Base-by-base conservation (phyloP, 2,113 vertebrate species). In the Amblyornis subalaris region DNA sequence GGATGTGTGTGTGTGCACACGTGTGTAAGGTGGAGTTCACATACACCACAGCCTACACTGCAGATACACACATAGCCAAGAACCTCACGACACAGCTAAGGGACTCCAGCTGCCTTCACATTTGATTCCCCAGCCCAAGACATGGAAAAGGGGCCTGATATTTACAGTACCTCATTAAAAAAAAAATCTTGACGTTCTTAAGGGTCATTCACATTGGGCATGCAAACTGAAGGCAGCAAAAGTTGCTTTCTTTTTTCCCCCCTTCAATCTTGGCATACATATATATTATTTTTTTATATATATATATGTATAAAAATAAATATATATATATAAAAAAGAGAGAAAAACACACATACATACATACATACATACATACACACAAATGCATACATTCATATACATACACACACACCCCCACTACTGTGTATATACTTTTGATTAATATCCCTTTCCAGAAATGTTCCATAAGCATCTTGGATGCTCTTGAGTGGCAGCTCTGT, bases 371-470 rank as follows among this genome's bases (percentile, higher is more conserved):
- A 73, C 73, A 69, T 16, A 48, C 82, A 91, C 73, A 84, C 73
- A 88, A 78, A 89, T 29, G 85, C 93, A 93, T 90, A 86, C 93
- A 60, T 55, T 75, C 95, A 73, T 86, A 91, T 58, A 89, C 78
- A 75, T 61, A 82, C 78, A 75, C 87, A 82, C 85, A 82, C 84
- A 33, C 89, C 2, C 87, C 80, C 51, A 47, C 88, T 88, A 92
- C 62, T 94, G 91, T 96, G 93, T 96, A 97, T 95, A 97, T 96
- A 97, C 96, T 97, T 96, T 89, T 95, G 94, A 96, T 97, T 97
- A 97, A 97, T 97, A 97, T 97, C 97, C 97, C 96, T 97, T 97
- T 97, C 94, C 95, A 95, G 96, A 97, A 96, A 97, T 94, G 96
- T 97, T 97, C 96, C 89, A 0, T 94, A 96, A 96, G 96, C 94